Percentiles rank a stretch among this genome's conserved stretches.
Conservation (phyloP, 2,888 invertebrate genomes). For the Cheilosia soror region DNA sequence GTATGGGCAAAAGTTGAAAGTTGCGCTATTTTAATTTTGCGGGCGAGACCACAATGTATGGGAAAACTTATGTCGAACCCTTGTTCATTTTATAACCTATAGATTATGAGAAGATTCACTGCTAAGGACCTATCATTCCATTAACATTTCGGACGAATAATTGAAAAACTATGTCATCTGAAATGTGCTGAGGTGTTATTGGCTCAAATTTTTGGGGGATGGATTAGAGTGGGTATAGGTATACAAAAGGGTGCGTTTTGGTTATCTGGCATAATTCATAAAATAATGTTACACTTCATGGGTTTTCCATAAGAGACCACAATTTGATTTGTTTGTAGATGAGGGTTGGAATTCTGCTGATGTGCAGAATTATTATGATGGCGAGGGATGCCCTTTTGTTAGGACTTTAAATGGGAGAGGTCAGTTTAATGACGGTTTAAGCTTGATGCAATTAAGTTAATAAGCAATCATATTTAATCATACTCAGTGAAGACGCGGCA, state of each 20-base stretch:
- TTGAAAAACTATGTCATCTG: constrained; percentile 21
- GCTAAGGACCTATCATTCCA: not conserved
- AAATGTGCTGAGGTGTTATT: not conserved
- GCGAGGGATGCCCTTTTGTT: too few species aligned
- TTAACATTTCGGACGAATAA: not conserved
- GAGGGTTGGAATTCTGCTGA: too few species aligned
- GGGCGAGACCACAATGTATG: not conserved
- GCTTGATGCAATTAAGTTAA: too few species aligned
- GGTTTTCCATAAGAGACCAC: too few species aligned
- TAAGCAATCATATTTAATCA: too few species aligned
- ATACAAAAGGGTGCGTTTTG: not conserved
- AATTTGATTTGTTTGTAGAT: too few species aligned
- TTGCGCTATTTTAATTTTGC: constrained; percentile 14
- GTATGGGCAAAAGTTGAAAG: not conserved
- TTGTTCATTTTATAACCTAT: constrained; percentile 25
- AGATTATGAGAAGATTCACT: constrained; percentile 9
- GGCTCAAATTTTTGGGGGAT: not conserved
- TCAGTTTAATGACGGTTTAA: too few species aligned
- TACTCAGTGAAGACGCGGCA: too few species aligned
- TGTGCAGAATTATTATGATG: too few species aligned
- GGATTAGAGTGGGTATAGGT: too few species aligned
- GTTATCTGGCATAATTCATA: not conserved
- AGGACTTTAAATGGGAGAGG: too few species aligned
- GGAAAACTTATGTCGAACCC: constrained; percentile 24
- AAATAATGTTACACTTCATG: too few species aligned